These are phyloP conservation scores for Calyptommatus sinebrachiatus DNA, from an alignment of 2,113 vertebrate species.

Conservation along the genomic window DNA sequence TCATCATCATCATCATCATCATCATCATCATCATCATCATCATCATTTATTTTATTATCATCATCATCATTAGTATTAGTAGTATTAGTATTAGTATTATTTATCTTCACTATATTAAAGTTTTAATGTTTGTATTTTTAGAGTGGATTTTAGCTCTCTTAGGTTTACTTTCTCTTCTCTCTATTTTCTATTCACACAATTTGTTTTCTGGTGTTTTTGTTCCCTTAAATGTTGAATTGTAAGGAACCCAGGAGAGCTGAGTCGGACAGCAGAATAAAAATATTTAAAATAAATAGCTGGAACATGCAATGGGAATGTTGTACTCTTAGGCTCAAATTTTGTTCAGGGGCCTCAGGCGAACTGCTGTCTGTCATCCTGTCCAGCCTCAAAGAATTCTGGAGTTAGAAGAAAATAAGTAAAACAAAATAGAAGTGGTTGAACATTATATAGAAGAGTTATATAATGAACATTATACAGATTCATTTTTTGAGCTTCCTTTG, in stretches of 20 bases:
- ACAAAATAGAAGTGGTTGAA: not conserved
- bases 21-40: too few relatives aligned
- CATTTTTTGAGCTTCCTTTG: not conserved
- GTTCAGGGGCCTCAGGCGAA: not conserved
- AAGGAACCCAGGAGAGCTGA: not conserved
- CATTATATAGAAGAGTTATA: not conserved
- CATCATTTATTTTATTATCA: too few relatives aligned
- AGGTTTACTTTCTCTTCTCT: too few relatives aligned
- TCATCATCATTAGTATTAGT: too few relatives aligned
- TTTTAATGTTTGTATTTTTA: not conserved
- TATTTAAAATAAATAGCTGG: slow-evolving; percentile 11
- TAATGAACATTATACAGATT: not conserved
- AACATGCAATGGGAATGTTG: not conserved
- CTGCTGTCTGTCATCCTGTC: not conserved
- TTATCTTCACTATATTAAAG: too few relatives aligned
- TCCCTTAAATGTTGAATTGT: not conserved
- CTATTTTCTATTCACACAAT: not conserved
- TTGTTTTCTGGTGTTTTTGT: not conserved
- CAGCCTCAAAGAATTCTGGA: not conserved
- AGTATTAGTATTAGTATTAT: too few relatives aligned
- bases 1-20: too few relatives aligned
- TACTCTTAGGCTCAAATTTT: not conserved
- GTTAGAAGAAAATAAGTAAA: too few relatives aligned
- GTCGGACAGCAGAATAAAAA: not conserved
- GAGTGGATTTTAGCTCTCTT: not conserved